Evolutionary conservation across 2,888 invertebrate genomes (phyloP).

Genomic region (Synergus japonicus): DNA sequence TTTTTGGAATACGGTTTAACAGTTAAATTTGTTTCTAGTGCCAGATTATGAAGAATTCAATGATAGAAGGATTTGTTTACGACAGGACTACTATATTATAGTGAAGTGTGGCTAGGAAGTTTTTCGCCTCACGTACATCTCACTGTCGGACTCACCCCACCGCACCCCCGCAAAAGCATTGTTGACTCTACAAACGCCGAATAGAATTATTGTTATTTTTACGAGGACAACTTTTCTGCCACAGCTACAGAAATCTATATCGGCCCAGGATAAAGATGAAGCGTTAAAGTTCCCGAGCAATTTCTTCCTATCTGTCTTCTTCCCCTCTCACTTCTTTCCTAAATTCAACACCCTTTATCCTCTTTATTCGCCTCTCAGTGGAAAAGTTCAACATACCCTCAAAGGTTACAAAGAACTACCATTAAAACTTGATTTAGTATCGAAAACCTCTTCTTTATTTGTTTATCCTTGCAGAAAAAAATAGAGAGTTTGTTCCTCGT

Average conservation of each 20-base stretch:
- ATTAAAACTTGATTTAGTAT: conserved; percentile 56
- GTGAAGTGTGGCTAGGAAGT: conserved; percentile 22
- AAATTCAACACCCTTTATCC: conserved; percentile 35
- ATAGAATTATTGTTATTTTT: conserved; percentile 66
- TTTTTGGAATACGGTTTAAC: background rate
- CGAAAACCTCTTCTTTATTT: conserved; percentile 43
- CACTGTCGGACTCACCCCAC: conserved; percentile 14
- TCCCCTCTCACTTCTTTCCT: conserved; percentile 19
- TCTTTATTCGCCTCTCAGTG: background rate
- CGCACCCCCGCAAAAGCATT: conserved; percentile 48
- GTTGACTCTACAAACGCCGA: conserved; percentile 58
- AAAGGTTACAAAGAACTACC: conserved; percentile 57
- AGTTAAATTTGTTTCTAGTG: conserved; percentile 10
- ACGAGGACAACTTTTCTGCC: conserved; percentile 59
- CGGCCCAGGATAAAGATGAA: conserved; percentile 33
- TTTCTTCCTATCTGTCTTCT: conserved; percentile 29
- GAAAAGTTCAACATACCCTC: conserved; percentile 53
- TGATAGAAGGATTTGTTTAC: conserved; percentile 35
- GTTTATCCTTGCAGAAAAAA: background rate
- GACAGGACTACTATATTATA: background rate
- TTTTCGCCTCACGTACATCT: conserved; percentile 29
- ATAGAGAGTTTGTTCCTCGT: background rate
- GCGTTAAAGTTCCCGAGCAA: conserved; percentile 44
- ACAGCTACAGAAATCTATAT: conserved; percentile 59
- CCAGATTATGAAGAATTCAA: background rate